Evolutionary conservation across 2,797 vertebrate species (phyloP), one percentile per base, ranked within the genome.

Genomic region (Bufotes viridis): DNA sequence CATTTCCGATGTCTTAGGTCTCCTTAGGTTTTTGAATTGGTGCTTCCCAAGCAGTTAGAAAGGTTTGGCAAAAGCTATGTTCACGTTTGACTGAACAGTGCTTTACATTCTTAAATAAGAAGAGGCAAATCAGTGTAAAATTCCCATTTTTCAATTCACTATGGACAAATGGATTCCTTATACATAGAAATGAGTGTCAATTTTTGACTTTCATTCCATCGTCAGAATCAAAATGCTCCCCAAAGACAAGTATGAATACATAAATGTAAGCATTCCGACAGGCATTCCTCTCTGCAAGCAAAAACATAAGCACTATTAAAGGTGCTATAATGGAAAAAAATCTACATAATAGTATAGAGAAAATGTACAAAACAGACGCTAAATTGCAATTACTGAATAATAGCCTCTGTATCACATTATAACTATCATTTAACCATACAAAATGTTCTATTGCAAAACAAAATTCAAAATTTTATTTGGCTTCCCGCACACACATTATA

Each of bases 241-340:
- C 74, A 55, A 78, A 78, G 74, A 78, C 74, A 78, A 78, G 74
- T 78, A 78, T 78, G 20, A 78, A 78, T 78, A 13, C 22, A 51
- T 78, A 78, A 78, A 78, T 53, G 51, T 53, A 78, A 78, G 49
- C 22, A 78, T 78, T 55, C 51, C 51, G 42, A 55, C 51, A 78
- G 51, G 13, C 74, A 78, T 78, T 53, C 74, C 74, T 24, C 49
- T 76, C 74, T 51, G 49, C 51, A 78, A 24, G 74, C 74, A 55
- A 78, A 78, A 78, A 78, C 74, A 78, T 78, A 53, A n/a, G 74
- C 74, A 24, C 49, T 78, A 78, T 53, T 78, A 78, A 78, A 78
- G 55, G 49, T 53, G 24, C 42, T 55, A 78, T 78, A n/a, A 78
- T 55, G 74, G 74, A 55, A 24, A 74, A 67, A 78, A 78, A 78